These are phyloP conservation scores for Mastomys coucha DNA, from an alignment of 2,113 vertebrate genomes.

Conservation along the genomic window DNA sequence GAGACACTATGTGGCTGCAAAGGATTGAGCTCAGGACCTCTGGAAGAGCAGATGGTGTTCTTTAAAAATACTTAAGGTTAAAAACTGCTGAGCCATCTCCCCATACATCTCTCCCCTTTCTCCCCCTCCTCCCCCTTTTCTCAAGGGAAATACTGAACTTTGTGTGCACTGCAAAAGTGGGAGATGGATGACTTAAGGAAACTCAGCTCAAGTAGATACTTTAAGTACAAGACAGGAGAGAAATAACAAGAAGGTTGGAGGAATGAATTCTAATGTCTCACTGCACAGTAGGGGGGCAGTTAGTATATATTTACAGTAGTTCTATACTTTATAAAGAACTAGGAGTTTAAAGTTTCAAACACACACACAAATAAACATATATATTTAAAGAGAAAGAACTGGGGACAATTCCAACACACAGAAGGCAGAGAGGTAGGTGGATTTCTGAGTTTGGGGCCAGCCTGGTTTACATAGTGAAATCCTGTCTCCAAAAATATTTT, in stretches of 20 bases:
- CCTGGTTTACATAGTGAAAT: not conserved
- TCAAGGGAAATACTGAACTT: not conserved
- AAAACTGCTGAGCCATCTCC: not conserved
- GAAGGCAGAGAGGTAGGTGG: not conserved
- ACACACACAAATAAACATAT: not conserved
- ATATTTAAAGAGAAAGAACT: not conserved
- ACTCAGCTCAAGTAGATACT: not conserved
- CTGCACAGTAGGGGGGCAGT: not conserved
- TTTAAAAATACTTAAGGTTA: not conserved
- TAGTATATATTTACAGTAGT: not conserved
- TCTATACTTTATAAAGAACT: conserved; percentile 1
- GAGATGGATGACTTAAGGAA: not conserved
- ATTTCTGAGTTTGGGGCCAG: not conserved
- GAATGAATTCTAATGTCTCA: not conserved
- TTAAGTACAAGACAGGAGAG: not conserved
- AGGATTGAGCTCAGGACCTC: not conserved
- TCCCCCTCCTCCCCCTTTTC: too few species aligned
- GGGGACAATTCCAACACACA: not conserved
- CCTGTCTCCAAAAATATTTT: not conserved
- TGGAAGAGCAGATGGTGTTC: not conserved
- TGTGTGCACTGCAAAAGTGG: not conserved
- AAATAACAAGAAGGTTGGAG: not conserved
- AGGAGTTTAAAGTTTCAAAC: not conserved
- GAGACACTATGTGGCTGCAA: not conserved
- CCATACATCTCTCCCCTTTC: not conserved